Evolutionary conservation across 2,888 invertebrate species (phyloP).

Genomic region (Plebejus melissa): DNA sequence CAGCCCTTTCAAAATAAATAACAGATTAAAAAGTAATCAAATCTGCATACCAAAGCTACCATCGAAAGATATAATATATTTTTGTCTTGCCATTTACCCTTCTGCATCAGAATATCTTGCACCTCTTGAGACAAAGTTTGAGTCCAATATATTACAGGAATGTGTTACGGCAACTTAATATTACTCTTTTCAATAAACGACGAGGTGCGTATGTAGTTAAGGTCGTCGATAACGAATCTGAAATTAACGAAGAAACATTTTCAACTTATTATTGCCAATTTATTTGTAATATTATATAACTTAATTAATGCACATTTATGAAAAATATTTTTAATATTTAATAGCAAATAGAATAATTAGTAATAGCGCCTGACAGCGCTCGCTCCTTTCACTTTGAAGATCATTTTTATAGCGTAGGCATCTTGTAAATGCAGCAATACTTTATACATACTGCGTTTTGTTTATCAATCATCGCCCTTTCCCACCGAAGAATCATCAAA

Average conservation of each 20-base stretch:
- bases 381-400: too few relatives aligned
- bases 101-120: background rate
- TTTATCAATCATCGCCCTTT: too few relatives aligned
- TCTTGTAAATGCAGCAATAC: too few relatives aligned
- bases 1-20: too few relatives aligned
- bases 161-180: conserved; percentile 45
- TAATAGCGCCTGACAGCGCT: too few relatives aligned
- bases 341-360: too few relatives aligned
- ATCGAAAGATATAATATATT: background rate
- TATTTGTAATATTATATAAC: too few relatives aligned
- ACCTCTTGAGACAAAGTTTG: background rate
- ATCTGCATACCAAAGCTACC: background rate
- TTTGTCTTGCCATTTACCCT: background rate
- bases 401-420: too few relatives aligned
- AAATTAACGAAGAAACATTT: conserved; percentile 41
- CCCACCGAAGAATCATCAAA: too few relatives aligned
- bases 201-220: conserved; percentile 63
- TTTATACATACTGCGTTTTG: too few relatives aligned
- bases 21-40: background rate
- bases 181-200: conserved; percentile 44
- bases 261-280: too few relatives aligned
- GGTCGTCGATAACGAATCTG: conserved; percentile 85
- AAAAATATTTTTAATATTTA: too few relatives aligned
- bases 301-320: background rate
- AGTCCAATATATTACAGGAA: background rate